Evolutionary conservation across 1,140 invertebrate genomes (phyloP).

Genomic region (Cotesia glomerata): DNA sequence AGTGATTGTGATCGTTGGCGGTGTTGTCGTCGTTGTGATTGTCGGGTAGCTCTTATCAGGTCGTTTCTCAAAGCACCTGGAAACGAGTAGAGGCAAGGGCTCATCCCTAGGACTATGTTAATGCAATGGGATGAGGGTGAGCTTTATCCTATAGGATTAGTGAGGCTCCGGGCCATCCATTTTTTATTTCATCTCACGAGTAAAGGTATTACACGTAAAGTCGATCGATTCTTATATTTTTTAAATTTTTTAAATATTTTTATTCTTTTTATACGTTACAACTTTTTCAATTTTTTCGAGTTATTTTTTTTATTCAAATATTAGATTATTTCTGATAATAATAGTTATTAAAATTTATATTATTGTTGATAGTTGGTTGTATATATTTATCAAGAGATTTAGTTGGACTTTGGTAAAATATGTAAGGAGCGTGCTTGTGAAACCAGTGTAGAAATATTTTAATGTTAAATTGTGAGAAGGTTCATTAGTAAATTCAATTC

Average conservation of each 20-base stretch:
- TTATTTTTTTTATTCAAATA: too few relatives aligned
- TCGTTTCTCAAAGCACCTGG: slow-evolving; percentile 53
- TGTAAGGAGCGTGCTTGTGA: background rate
- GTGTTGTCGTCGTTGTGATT: slow-evolving; percentile 3
- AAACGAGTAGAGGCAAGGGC: slow-evolving; percentile 46
- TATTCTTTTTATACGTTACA: too few relatives aligned
- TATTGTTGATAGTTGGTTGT: too few relatives aligned
- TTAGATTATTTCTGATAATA: too few relatives aligned
- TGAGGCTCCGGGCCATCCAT: slow-evolving; percentile 10
- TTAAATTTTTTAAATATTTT: too few relatives aligned
- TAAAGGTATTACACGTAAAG: slow-evolving; percentile 3
- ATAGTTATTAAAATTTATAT: too few relatives aligned
- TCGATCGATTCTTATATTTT: slow-evolving; percentile 17
- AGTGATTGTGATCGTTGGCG: background rate
- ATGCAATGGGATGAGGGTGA: slow-evolving; percentile 41
- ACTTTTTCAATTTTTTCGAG: too few relatives aligned
- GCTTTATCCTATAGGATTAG: slow-evolving; percentile 35
- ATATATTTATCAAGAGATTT: too few relatives aligned
- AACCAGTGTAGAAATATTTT: background rate
- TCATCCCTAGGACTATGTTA: slow-evolving; percentile 52
- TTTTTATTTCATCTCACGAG: slow-evolving; percentile 18
- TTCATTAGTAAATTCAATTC: slow-evolving; percentile 26
- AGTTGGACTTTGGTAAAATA: background rate
- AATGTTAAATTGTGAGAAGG: slow-evolving; percentile 2
- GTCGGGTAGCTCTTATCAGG: slow-evolving; percentile 50